phyloP scores from a whole-genome alignment of 2,113 vertebrate genomes.

The Malurus elegans region DNA sequence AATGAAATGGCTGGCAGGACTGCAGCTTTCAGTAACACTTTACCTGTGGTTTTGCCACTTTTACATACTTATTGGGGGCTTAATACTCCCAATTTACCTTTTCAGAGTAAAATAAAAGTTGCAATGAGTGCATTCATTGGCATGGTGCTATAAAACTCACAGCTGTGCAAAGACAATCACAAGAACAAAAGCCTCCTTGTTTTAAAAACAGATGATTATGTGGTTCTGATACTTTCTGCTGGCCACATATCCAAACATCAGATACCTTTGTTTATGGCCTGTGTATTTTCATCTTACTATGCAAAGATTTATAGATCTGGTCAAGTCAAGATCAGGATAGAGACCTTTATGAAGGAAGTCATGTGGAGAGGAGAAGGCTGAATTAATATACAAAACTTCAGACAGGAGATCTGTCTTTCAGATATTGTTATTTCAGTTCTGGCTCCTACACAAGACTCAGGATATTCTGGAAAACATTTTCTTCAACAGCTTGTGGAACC shows the following conservation, averaged over 20 bases:
- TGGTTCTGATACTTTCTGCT: slow-evolving; percentile 48
- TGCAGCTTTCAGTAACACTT: slow-evolving; percentile 28
- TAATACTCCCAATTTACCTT: slow-evolving; percentile 53
- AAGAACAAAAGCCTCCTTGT: slow-evolving; percentile 53
- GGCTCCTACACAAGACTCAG: neutral
- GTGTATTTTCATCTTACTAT: neutral
- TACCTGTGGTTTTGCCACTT: slow-evolving; percentile 41
- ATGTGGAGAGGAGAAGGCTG: neutral
- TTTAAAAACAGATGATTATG: slow-evolving; percentile 36
- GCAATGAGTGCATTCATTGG: slow-evolving; percentile 39
- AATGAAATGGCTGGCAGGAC: slow-evolving; percentile 4
- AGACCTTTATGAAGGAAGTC: neutral
- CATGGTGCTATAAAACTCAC: slow-evolving; percentile 48
- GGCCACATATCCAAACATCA: slow-evolving; percentile 15
- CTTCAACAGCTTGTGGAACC: neutral
- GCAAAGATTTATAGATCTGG: neutral
- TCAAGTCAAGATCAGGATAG: neutral
- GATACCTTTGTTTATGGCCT: neutral
- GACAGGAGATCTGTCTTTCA: neutral
- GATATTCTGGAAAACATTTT: neutral
- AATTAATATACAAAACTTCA: slow-evolving; percentile 14
- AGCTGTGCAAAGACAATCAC: slow-evolving; percentile 62
- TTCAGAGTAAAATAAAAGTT: slow-evolving; percentile 44
- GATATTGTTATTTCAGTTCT: slow-evolving; percentile 15
- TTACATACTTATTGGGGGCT: slow-evolving; percentile 32